Conservation (phyloP, 2,888 invertebrate genomes). For the Thysanoteuthis rhombus region DNA sequence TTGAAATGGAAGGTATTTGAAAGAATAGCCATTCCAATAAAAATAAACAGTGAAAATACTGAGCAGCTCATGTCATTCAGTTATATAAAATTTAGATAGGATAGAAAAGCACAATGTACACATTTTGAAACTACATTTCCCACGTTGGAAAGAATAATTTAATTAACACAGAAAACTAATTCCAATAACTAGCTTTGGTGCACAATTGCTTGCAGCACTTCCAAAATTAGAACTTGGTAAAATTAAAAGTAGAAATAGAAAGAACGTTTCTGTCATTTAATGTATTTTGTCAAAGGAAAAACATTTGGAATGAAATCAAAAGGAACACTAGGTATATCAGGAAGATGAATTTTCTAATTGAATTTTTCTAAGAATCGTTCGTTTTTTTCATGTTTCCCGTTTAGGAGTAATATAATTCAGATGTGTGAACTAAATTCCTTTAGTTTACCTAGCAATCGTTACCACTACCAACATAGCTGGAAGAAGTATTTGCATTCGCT, state of each 20-base stretch:
- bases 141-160: not conserved
- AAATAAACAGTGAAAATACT: not conserved
- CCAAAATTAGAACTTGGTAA: not conserved
- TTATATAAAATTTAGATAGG: not conserved
- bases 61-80: not conserved
- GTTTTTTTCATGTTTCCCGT: not conserved
- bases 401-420: not conserved
- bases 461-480: no score
- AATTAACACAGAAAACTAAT: not conserved
- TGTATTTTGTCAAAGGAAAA: not conserved
- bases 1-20: not conserved
- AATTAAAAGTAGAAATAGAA: not conserved
- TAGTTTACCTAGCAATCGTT: not conserved
- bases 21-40: not conserved
- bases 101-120: not conserved
- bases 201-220: not conserved
- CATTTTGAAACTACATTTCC: not conserved
- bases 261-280: not conserved
- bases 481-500: no score
- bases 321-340: not conserved
- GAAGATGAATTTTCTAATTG: not conserved
- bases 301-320: not conserved
- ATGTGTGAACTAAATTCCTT: not conserved
- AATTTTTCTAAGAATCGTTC: not conserved
- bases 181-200: not conserved